Evolutionary conservation across 1,140 invertebrate species (phyloP).

Genomic region (Brachystomella parvula): DNA sequence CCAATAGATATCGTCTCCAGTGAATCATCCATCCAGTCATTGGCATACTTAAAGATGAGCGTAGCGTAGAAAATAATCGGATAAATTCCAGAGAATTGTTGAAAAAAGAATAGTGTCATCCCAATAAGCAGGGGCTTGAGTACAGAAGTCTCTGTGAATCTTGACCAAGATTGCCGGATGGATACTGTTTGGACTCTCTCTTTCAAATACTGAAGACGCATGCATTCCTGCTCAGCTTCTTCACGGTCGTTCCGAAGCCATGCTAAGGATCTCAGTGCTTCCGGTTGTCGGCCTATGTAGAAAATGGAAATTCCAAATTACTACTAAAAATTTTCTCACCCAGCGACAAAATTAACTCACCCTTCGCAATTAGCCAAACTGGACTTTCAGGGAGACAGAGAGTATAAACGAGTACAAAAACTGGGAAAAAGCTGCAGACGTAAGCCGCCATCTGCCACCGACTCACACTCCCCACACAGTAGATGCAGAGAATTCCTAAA

Average conservation of each 20-base stretch:
- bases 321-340: neutral
- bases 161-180: slow-evolving; percentile 42
- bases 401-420: slow-evolving; percentile 49
- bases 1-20: slow-evolving; percentile 37
- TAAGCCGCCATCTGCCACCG: slow-evolving; percentile 47
- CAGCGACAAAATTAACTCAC: neutral
- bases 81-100: slow-evolving; percentile 69
- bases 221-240: slow-evolving; percentile 42
- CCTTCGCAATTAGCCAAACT: slow-evolving; percentile 50
- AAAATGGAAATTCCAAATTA: slow-evolving; percentile 26
- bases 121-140: slow-evolving; percentile 59
- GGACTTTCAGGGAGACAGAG: slow-evolving; percentile 61
- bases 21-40: slow-evolving; percentile 37
- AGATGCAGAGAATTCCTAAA: slow-evolving; percentile 41
- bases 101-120: slow-evolving; percentile 61
- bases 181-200: slow-evolving; percentile 39
- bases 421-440: slow-evolving; percentile 53
- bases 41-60: slow-evolving; percentile 49
- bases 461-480: slow-evolving; percentile 36
- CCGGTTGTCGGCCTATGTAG: slow-evolving; percentile 44
- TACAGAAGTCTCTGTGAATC: slow-evolving; percentile 45
- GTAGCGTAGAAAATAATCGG: slow-evolving; percentile 66
- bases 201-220: slow-evolving; percentile 49
- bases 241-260: slow-evolving; percentile 43
- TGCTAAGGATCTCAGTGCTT: slow-evolving; percentile 43